Evolutionary conservation across 2,797 vertebrate species (phyloP), one percentile per base, ranked within the genome.

Genomic region (Cephalopachus bancanus): DNA sequence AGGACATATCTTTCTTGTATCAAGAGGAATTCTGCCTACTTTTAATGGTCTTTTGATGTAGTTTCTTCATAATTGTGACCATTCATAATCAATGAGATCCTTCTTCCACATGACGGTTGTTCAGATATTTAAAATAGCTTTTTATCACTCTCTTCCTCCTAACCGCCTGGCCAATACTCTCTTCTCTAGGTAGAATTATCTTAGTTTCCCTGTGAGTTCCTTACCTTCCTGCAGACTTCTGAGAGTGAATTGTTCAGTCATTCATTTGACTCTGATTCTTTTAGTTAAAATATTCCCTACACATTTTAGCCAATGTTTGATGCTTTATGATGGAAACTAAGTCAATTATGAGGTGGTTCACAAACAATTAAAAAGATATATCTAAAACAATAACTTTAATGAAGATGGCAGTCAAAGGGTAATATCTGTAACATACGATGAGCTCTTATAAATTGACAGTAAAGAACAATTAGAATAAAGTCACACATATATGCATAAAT

Each of bases 381-480:
- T 57, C 24, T 74, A 26, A 8, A 0, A 33, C 71, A 30, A 33
- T 33, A 83, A 44, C 28, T 75, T 8, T 53, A 91, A 53, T 86
- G 33, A 89, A 79, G 71, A 87, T 33, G 8, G 10, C 11, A 91
- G 37, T 92, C 33, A 88, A n/a, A 59, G 7, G 16, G 3, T 83
- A 64, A 30, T 74, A 76, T 65, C 28, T 81, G 28, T 65, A 51
- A 87, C 20, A 79, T 60, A 19, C 3, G 74, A 86, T 71, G 79
- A 33, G 11, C 26, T 65, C 62, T 91, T 59, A 55, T 4, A 83
- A 65, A 83, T 11, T 22, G 17, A 74, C 4, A 69, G 53, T 69
- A 62, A 91, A 84, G 53, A 93, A 81, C 30, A 51, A 17, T n/a
- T 74, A 37, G 57, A 94, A 79, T 76, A 72, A 90, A 96, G 33